Evolutionary conservation across 2,888 invertebrate genomes (phyloP).

Genomic region (Gastracanthus pulcherrimus): DNA sequence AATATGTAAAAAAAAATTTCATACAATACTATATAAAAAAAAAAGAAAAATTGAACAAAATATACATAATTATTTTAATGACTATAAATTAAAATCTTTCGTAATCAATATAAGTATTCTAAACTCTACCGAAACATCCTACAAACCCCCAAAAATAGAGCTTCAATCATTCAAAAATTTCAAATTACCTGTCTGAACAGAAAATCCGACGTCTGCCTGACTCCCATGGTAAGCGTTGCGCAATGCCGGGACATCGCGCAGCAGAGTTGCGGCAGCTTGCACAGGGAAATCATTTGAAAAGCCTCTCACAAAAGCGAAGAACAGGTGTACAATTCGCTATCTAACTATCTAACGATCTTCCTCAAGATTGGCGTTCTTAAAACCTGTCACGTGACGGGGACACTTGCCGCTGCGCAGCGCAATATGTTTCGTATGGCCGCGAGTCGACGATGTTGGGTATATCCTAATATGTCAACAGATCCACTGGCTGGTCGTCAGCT

Average conservation of each 20-base stretch:
- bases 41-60: background rate
- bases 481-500: no score
- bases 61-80: background rate
- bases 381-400: no score
- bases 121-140: background rate
- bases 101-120: no score
- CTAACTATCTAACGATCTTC: background rate
- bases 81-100: no score
- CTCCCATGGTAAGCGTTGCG: constrained; percentile 13
- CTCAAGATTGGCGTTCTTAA: no score
- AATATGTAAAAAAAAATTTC: background rate
- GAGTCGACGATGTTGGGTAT: no score
- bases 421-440: no score
- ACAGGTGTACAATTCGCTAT: background rate
- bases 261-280: background rate
- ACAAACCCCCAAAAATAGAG: no score
- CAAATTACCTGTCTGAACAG: constrained; percentile 55
- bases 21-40: background rate
- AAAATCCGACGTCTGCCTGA: constrained; percentile 48
- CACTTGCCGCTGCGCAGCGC: no score
- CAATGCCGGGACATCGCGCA: background rate
- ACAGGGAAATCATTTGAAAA: constrained; percentile 12
- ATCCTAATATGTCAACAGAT: no score
- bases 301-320: background rate
- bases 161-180: background rate